Evolutionary conservation across 1,140 invertebrate species (phyloP), one percentile per base, ranked within the genome.

Genomic region (Globodera ellingtonae): DNA sequence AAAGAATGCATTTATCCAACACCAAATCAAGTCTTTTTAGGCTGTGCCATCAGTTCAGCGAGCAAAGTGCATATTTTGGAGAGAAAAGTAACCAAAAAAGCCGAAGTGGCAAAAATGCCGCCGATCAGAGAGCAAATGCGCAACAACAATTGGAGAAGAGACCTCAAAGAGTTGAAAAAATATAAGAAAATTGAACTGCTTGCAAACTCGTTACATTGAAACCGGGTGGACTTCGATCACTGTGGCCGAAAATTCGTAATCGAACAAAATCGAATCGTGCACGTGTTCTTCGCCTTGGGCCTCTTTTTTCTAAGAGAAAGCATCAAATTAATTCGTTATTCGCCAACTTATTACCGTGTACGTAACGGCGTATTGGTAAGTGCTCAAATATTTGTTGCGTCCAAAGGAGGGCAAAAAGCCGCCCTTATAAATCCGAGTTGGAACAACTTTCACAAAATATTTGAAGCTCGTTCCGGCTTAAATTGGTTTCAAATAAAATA

Each of bases 301-400:
- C 66, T 86, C 67, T 52, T 86, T 88, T 65, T 88, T 85, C 85
- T 86, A 24, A 47, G 15, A 18, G 66, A 69, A 70, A 15, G 35
- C 13, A 0, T 9, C 6, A 35, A 44, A 70, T 35, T 70, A 13
- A 46, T 47, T 1, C 35, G 21, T 70, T 46, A 18, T 35, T 70
- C 15, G 21, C 46, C 24, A 9, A 35, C 4, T 44, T 47, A 15
- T 70, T 78, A 85, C 86, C 75, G 70, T 67, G 81, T 82, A 89
- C 4, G 86, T 89, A 24, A 89, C 88, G 2, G 87, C 81, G 71
- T 88, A 88, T 72, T 88, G 86, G 67, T 88, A 88, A 6, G 86
- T 85, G 62, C 82, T 74, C 75, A 77, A 77, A 67, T 77, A 77
- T 50, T 77, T 47, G 65, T 47, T 65, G 13, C 75, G 50, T 18